Evolutionary conservation across 2,113 vertebrate species (phyloP).

Genomic region (Haemorhous mexicanus): DNA sequence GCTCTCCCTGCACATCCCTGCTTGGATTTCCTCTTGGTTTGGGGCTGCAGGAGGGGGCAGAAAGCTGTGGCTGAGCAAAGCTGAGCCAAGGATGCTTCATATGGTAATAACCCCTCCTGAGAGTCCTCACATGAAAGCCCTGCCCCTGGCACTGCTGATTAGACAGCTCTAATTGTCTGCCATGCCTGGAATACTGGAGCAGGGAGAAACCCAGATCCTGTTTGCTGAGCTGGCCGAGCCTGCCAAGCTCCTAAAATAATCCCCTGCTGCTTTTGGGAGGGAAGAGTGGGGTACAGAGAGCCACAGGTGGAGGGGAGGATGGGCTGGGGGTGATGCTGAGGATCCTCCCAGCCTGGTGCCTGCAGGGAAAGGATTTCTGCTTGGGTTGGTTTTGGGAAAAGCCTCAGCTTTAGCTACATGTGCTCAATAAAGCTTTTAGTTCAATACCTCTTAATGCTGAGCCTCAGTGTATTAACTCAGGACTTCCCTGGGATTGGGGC

Average conservation of each 20-base stretch:
- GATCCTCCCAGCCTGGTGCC: background rate
- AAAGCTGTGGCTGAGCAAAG: slow-evolving; percentile 33
- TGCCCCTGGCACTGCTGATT: slow-evolving; percentile 66
- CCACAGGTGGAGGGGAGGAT: fast-evolving
- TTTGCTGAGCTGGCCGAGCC: slow-evolving; percentile 18
- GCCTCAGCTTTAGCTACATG: background rate
- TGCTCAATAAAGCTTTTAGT: slow-evolving; percentile 25
- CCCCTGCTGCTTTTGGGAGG: background rate
- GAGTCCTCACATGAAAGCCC: slow-evolving; percentile 53
- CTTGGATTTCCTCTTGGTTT: slow-evolving; percentile 12
- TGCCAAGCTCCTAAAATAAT: background rate
- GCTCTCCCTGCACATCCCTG: background rate
- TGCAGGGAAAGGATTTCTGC: background rate
- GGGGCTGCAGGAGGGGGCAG: slow-evolving; percentile 11
- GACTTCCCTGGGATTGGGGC: background rate
- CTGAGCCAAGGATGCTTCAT: slow-evolving; percentile 63
- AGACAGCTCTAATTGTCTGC: slow-evolving; percentile 68
- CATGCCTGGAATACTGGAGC: slow-evolving; percentile 35
- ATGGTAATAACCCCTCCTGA: slow-evolving; percentile 66
- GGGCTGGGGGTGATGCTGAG: background rate
- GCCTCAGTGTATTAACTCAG: slow-evolving; percentile 12
- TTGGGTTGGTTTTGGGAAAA: slow-evolving; percentile 2
- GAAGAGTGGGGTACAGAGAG: fast-evolving
- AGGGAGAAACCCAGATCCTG: background rate
- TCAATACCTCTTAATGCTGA: slow-evolving; percentile 33